These are phyloP conservation scores for Charina bottae DNA, from an alignment of 2,113 vertebrate genomes.

Conservation along the genomic window DNA sequence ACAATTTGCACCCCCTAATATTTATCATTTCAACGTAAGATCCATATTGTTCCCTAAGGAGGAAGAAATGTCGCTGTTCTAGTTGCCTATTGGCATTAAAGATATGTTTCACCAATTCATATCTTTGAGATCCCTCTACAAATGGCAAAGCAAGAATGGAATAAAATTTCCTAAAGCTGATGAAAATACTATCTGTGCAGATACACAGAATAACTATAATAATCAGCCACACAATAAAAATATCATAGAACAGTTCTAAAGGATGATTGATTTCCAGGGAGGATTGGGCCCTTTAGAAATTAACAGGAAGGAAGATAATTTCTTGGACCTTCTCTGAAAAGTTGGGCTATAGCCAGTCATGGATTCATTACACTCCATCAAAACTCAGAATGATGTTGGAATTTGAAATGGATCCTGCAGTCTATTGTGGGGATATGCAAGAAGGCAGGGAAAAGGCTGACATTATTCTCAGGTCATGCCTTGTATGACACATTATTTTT, in stretches of 20 bases:
- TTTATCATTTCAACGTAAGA: background rate
- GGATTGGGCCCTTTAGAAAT: background rate
- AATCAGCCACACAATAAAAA: background rate
- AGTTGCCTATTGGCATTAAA: slow-evolving; percentile 32
- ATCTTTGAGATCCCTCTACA: background rate
- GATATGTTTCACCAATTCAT: slow-evolving; percentile 16
- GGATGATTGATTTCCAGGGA: background rate
- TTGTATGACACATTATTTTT: background rate
- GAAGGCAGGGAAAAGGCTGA: background rate
- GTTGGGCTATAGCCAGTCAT: background rate
- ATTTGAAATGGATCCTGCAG: background rate
- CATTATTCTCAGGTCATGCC: background rate
- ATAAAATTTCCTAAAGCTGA: background rate
- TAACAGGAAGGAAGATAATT: background rate
- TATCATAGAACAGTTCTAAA: background rate
- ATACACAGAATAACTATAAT: background rate
- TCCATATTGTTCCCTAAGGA: slow-evolving; percentile 49
- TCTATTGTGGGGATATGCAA: background rate
- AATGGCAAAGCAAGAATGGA: background rate
- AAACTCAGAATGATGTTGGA: background rate
- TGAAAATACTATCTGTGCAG: background rate
- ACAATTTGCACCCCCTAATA: background rate
- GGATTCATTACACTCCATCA: background rate
- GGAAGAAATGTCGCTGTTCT: slow-evolving; percentile 34
- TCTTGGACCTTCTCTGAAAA: background rate